Conservation (phyloP, 2,113 vertebrate species). For the Prolemur simus region DNA sequence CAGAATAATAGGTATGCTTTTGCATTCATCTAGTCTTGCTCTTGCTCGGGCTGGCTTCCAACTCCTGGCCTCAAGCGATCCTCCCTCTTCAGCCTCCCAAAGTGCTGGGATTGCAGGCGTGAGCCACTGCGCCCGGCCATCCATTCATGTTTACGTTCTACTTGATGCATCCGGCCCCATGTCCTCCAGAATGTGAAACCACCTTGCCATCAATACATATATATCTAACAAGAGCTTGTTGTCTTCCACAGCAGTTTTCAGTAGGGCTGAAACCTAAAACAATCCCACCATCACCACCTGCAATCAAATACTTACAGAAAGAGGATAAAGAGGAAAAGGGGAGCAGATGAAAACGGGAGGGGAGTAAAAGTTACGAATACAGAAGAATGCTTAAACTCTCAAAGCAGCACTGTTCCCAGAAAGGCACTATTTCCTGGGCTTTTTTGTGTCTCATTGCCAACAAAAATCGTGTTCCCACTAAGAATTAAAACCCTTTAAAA, state of each 20-base stretch:
- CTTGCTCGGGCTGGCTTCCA: too few relatives aligned
- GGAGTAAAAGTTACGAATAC: background rate
- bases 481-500: background rate
- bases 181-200: background rate
- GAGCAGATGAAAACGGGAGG: background rate
- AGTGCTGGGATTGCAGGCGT: too few relatives aligned
- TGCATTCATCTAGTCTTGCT: too few relatives aligned
- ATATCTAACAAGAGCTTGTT: background rate
- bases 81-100: too few relatives aligned
- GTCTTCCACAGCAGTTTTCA: background rate
- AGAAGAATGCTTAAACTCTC: background rate
- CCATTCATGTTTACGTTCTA: background rate
- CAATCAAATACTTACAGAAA: background rate
- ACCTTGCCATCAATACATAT: background rate
- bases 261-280: background rate
- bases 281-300: background rate
- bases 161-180: background rate
- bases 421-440: background rate
- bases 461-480: background rate
- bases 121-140: too few relatives aligned
- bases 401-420: background rate
- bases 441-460: background rate
- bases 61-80: too few relatives aligned
- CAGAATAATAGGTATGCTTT: background rate
- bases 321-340: background rate